Percentiles rank a stretch among this genome's conserved stretches.
Evolutionary conservation across 2,888 invertebrate genomes (phyloP).

Genomic region (Eristalis tenax): DNA sequence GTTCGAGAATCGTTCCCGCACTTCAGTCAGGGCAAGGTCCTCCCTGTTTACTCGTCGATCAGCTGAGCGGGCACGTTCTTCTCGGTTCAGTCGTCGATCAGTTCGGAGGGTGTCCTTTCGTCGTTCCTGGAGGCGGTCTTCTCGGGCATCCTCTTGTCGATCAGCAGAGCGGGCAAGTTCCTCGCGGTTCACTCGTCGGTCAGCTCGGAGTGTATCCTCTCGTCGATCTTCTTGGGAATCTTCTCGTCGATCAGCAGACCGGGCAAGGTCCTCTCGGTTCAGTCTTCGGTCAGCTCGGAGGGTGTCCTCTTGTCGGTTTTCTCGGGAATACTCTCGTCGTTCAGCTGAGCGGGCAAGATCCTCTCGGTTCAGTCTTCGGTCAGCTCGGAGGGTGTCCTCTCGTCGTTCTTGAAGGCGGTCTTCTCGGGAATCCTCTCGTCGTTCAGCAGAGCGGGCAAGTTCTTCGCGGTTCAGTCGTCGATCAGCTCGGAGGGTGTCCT

Average conservation of each 20-base stretch:
- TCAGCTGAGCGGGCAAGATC: too few relatives aligned
- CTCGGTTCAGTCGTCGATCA: too few relatives aligned
- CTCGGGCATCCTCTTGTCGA: background rate
- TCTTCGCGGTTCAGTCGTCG: too few relatives aligned
- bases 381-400: too few relatives aligned
- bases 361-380: too few relatives aligned
- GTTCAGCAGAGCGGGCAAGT: too few relatives aligned
- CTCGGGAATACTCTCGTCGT: too few relatives aligned
- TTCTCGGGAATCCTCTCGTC: too few relatives aligned
- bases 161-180: background rate
- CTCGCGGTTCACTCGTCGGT: background rate
- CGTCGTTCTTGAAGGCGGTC: too few relatives aligned
- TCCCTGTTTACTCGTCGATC: background rate
- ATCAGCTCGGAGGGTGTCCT: too few relatives aligned
- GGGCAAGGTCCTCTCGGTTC: background rate
- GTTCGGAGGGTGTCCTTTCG: background rate
- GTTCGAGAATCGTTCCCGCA: background rate
- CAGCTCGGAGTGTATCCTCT: background rate
- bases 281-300: background rate
- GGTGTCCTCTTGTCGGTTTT: background rate
- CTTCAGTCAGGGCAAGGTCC: background rate
- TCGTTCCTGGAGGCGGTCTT: background rate
- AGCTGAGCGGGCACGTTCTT: too few relatives aligned
- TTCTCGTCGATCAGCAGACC: background rate
- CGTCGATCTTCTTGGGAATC: background rate